These are phyloP conservation scores for Cheilosia variabilis DNA, from an alignment of 2,888 invertebrate species.

Conservation along the genomic window DNA sequence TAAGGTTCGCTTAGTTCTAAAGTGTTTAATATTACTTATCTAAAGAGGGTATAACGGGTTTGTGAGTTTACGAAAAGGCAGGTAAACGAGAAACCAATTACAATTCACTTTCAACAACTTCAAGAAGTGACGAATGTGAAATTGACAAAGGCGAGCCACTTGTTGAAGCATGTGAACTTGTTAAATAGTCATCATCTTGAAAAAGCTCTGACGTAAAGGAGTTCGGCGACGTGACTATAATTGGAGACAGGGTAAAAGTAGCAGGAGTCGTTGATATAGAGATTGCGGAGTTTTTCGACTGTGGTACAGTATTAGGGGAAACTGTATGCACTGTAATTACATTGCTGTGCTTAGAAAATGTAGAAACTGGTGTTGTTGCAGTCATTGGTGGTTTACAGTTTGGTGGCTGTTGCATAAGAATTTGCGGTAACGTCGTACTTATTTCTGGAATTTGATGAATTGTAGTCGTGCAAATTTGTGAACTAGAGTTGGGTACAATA, in stretches of 20 bases:
- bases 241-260: slow-evolving; percentile 77
- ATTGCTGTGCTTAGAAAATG: slow-evolving; percentile 72
- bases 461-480: slow-evolving; percentile 66
- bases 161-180: slow-evolving; percentile 36
- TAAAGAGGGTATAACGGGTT: slow-evolving; percentile 31
- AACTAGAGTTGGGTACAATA: slow-evolving; percentile 57
- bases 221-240: slow-evolving; percentile 80
- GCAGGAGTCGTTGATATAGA: slow-evolving; percentile 67
- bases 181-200: slow-evolving; percentile 67
- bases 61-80: slow-evolving; percentile 40
- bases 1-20: slow-evolving; percentile 52
- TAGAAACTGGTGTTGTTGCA: slow-evolving; percentile 49
- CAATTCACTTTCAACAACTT: slow-evolving; percentile 66
- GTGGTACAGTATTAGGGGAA: slow-evolving; percentile 68
- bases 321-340: slow-evolving; percentile 77
- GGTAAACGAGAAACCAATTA: slow-evolving; percentile 52
- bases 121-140: slow-evolving; percentile 57
- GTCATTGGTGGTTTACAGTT: slow-evolving; percentile 49
- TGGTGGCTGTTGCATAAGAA: slow-evolving; percentile 76
- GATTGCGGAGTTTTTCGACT: slow-evolving; percentile 59
- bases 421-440: slow-evolving; percentile 77
- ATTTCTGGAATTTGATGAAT: slow-evolving; percentile 77
- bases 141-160: slow-evolving; percentile 61
- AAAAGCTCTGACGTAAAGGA: slow-evolving; percentile 76
- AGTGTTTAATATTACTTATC: slow-evolving; percentile 28